These are phyloP conservation scores for Barnardius zonarius DNA, from an alignment of 2,113 vertebrate species.

Conservation along the genomic window DNA sequence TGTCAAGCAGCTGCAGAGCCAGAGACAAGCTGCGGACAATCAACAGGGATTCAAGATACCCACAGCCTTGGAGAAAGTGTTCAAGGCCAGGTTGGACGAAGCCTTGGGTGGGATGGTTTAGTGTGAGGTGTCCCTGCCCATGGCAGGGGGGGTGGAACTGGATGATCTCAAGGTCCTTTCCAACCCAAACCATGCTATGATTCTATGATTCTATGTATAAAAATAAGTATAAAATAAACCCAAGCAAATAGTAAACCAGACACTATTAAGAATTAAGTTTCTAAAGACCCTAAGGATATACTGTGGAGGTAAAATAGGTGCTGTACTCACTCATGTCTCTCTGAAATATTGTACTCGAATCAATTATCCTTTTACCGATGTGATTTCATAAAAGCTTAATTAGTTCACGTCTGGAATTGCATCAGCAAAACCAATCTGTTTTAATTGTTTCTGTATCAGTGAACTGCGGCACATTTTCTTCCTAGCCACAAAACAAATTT, in stretches of 20 bases:
- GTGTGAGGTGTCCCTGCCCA: no score
- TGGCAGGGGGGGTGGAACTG: no score
- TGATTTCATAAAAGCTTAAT: constrained; percentile 39
- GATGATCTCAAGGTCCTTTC: no score
- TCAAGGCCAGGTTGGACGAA: no score
- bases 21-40: neutral
- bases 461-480: constrained; percentile 9
- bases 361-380: constrained; percentile 47
- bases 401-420: constrained; percentile 26
- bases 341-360: constrained; percentile 34
- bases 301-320: neutral
- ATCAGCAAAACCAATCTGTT: constrained; percentile 52
- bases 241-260: neutral
- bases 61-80: neutral
- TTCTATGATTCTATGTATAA: neutral
- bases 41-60: neutral
- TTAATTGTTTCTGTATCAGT: constrained; percentile 62
- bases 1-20: neutral
- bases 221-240: neutral
- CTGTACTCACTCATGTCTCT: neutral
- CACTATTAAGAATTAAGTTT: neutral
- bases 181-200: no score
- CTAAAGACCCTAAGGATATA: neutral
- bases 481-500: constrained; percentile 33
- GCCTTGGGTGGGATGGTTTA: no score